Percentiles rank a stretch among this genome's conserved stretches.
Conservation (phyloP, 1,140 invertebrate species). For the Delia radicum region DNA sequence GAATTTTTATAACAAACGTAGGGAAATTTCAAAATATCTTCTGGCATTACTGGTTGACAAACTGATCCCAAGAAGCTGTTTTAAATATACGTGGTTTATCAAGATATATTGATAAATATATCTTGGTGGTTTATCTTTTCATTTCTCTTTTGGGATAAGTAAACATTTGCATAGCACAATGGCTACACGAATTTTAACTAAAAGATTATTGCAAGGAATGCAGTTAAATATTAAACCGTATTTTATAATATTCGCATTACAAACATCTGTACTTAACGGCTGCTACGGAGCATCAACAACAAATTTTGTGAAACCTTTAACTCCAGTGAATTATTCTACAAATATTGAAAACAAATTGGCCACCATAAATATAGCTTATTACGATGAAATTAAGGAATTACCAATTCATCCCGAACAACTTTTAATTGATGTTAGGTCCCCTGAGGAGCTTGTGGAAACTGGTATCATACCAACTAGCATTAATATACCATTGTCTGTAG, state of each 20-base stretch:
- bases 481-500: slow-evolving; percentile 67
- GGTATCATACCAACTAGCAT: slow-evolving; percentile 69
- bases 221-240: neutral
- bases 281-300: no score
- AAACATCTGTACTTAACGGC: neutral
- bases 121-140: no score
- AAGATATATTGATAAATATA: no score
- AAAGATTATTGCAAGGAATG: neutral
- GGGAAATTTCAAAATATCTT: no score
- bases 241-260: neutral
- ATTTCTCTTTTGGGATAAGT: no score
- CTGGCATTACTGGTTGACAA: no score
- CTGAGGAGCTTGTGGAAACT: slow-evolving; percentile 64
- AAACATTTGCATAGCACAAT: no score
- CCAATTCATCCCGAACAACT: slow-evolving; percentile 54
- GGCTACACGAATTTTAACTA: no score
- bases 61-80: no score
- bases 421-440: slow-evolving; percentile 70
- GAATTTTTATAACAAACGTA: no score
- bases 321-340: no score
- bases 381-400: slow-evolving; percentile 58
- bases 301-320: neutral
- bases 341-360: neutral
- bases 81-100: no score
- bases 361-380: slow-evolving; percentile 54